These are phyloP conservation scores for Daptonema setosum DNA, from an alignment of 2,888 invertebrate species.

Conservation along the genomic window DNA sequence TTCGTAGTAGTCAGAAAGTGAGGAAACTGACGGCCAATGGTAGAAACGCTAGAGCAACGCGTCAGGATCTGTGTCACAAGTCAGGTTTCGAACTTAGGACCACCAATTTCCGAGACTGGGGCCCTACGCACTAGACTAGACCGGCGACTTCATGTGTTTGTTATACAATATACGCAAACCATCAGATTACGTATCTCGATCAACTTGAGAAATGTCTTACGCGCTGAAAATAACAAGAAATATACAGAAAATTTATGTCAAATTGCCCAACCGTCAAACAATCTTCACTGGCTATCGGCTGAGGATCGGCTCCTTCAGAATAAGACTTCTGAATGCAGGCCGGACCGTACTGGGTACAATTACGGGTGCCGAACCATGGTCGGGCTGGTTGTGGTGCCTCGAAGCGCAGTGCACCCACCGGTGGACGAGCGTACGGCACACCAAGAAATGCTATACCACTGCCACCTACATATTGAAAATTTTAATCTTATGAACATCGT, in stretches of 20 bases:
- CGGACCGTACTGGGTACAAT: not conserved
- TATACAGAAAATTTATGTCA: no score
- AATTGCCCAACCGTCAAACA: constrained; percentile 4
- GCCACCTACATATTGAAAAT: no score
- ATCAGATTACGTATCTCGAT: no score
- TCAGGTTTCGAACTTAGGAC: no score
- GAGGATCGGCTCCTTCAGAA: not conserved
- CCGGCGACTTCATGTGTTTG: not conserved
- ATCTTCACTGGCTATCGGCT: constrained; percentile 3
- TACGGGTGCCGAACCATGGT: not conserved
- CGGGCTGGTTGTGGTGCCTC: not conserved
- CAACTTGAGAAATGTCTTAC: no score
- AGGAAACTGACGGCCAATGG: no score
- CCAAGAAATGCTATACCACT: not conserved
- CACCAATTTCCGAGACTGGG: not conserved
- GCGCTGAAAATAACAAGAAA: no score
- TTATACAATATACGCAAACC: constrained; percentile 4
- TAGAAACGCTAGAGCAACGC: no score
- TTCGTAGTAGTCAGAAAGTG: no score
- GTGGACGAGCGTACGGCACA: constrained; percentile 4
- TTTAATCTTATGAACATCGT: no score
- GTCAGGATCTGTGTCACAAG: no score
- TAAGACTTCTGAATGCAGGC: not conserved
- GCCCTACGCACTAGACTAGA: no score
- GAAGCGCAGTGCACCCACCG: constrained; percentile 2